Base-by-base conservation (phyloP, 2,113 vertebrate genomes). In the Nyctereutes procyonoides region DNA sequence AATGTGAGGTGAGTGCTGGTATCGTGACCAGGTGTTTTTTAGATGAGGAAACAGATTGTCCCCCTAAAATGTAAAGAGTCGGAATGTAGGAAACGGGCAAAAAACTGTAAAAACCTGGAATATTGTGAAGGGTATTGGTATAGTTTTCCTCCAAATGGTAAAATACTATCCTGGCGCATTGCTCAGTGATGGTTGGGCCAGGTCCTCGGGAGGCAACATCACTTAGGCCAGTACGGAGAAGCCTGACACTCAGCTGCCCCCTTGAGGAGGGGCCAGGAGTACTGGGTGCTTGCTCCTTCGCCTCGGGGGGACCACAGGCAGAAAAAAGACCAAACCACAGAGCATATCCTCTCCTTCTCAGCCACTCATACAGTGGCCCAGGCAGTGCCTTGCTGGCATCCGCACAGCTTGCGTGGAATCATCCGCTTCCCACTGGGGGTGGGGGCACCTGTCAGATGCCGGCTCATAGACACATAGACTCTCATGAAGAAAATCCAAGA, bases 1-100 rank as follows among this genome's bases (percentile, higher is more conserved):
- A 97, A 79, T 98, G 98, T 24, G 62, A 99, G 98, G 99, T 99
- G 95, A 4, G 96, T 24, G 5, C 1, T 63, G 26, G 55, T 3
- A 19, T 15, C 56, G 24, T 30, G 88, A 20, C 10, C 30, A 56
- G 55, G 7, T 20, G 3, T 11, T 20, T 1, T 43, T 30, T 22
- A 63, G 76, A 90, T 13, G 22, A 32, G 51, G 82, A 90, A 77
- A 19, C 13, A 55, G 16, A 28, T 17, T 5, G 20, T 67, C 16
- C 43, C 43, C 43, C 43, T 43, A 43, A 43, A 43, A 43, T 6
- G 43, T 43, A 43, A 43, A 43, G 43, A 43, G 43, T 43, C 43
- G 43, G 43, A 43, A 43, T 43, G 43, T 43, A 43, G 43, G 43
- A 7, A 43, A 43, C 1, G 43, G 43, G 43, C 43, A 43, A 35